These are phyloP conservation scores for Drosophila sp. DNA, from an alignment of 1,140 invertebrate genomes.

Conservation along the genomic window DNA sequence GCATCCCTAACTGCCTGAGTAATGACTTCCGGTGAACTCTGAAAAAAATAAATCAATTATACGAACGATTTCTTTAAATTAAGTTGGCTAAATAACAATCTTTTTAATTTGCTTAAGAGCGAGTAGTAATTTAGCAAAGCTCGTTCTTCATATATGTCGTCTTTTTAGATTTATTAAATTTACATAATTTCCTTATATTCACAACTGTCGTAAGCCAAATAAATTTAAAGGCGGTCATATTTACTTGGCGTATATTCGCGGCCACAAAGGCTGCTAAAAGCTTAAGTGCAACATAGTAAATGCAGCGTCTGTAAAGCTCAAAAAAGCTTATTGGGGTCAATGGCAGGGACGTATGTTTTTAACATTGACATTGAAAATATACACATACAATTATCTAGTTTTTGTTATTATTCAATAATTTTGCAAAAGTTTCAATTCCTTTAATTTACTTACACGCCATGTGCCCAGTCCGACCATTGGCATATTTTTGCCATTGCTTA, in stretches of 20 bases:
- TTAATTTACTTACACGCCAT: conserved; percentile 88
- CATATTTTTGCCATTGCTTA: conserved; percentile 89
- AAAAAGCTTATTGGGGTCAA: background rate
- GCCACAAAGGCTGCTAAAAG: conserved; percentile 10
- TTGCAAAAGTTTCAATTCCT: background rate
- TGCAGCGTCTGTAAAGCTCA: conserved; percentile 41
- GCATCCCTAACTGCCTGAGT: conserved; percentile 90
- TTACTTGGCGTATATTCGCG: background rate
- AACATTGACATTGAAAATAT: conserved; percentile 50
- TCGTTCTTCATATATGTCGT: no score
- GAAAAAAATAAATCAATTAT: conserved; percentile 40
- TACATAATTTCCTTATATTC: no score
- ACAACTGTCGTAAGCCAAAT: no score
- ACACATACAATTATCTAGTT: background rate
- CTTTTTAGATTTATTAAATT: no score
- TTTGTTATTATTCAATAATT: conserved; percentile 55
- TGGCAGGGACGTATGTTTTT: conserved; percentile 9
- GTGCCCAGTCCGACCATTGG: conserved; percentile 92
- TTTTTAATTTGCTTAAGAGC: no score
- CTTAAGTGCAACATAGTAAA: conserved; percentile 17
- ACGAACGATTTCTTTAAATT: no score
- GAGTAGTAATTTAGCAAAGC: no score
- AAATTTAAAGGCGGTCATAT: no score
- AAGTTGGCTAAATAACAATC: no score
- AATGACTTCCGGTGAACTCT: conserved; percentile 90